Conservation (phyloP, 2,797 vertebrate species). For the Rhinophrynus dorsalis region DNA sequence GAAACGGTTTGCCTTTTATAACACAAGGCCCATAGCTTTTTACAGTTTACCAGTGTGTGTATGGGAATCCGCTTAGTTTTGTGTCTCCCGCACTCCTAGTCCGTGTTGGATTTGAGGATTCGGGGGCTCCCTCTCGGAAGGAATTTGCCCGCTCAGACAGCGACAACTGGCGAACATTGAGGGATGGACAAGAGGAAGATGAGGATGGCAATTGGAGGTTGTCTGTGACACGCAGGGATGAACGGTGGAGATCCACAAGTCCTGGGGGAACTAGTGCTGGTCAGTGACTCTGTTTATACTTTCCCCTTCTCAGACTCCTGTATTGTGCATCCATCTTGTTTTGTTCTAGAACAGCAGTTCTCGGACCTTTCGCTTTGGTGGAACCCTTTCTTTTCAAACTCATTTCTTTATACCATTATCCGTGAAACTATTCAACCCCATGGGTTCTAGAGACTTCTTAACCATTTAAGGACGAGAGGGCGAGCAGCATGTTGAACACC, state of each 20-base stretch:
- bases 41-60: no score
- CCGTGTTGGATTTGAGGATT: conserved; percentile 83
- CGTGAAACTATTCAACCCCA: no score
- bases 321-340: no score
- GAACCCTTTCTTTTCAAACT: not conserved
- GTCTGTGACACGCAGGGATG: conserved; percentile 74
- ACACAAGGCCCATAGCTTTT: no score
- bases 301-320: no score
- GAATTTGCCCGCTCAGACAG: conserved; percentile 91
- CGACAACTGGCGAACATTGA: conserved; percentile 89
- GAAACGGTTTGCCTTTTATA: no score
- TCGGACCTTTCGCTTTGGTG: not conserved
- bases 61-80: no score
- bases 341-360: no score
- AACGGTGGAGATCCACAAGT: conserved; percentile 63
- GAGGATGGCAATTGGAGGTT: conserved; percentile 81
- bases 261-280: conserved; percentile 54
- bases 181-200: conserved; percentile 85
- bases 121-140: conserved; percentile 69
- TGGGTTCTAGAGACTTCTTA: no score
- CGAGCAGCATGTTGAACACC: no score
- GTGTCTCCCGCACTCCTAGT: conserved; percentile 58
- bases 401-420: no score
- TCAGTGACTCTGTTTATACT: not conserved
- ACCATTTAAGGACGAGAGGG: no score